Conservation (phyloP, 2,113 vertebrate genomes). For the Dicentrarchus labrax region DNA sequence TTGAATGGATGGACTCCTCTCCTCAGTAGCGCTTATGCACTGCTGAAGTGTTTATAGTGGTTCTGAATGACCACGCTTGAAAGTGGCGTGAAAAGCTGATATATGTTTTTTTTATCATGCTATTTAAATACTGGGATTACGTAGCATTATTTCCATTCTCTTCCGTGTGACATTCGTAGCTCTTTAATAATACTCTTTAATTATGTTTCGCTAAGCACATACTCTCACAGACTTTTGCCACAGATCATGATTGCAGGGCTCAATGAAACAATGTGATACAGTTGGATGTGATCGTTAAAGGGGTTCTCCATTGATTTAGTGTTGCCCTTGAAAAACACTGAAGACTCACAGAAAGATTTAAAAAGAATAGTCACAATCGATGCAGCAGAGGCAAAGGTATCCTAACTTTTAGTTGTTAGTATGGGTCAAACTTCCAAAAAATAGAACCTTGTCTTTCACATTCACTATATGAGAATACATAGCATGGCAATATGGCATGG, state of each 20-base stretch:
- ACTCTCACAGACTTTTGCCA: neutral
- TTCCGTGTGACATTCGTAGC: too few relatives aligned
- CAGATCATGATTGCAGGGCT: neutral
- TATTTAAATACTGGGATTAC: too few relatives aligned
- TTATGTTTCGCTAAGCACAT: neutral
- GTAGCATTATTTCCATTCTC: too few relatives aligned
- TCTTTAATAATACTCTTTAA: neutral
- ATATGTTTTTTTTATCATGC: too few relatives aligned
- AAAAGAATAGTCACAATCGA: neutral
- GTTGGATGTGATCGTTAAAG: neutral
- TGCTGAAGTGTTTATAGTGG: too few relatives aligned
- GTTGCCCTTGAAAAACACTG: neutral
- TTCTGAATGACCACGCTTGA: too few relatives aligned
- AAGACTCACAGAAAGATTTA: neutral
- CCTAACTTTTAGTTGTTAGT: neutral
- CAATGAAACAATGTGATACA: neutral
- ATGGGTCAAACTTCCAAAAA: neutral
- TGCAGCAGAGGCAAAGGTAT: neutral
- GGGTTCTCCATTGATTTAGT: too few relatives aligned
- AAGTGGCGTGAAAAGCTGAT: too few relatives aligned
- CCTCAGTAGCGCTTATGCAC: too few relatives aligned
- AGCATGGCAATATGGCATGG: too few relatives aligned
- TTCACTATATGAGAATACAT: neutral
- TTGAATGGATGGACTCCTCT: too few relatives aligned
- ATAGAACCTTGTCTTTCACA: neutral